phyloP scores from a whole-genome alignment of 2,113 vertebrate species.

The Varanus komodoensis region DNA sequence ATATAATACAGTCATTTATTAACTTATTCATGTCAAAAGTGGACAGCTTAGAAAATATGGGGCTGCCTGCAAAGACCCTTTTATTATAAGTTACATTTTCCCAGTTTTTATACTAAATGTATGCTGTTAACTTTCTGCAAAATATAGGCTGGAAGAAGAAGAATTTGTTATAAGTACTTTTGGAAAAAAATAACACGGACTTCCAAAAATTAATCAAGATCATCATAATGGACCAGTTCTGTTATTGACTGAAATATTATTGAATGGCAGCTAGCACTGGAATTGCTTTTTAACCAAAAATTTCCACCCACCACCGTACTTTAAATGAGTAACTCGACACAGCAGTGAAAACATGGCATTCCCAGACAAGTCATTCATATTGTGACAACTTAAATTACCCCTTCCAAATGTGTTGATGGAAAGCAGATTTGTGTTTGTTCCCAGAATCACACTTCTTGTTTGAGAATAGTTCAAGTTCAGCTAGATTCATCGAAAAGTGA shows the following conservation, averaged over 20 bases:
- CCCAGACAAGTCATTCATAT: slow-evolving; percentile 67
- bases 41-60: background rate
- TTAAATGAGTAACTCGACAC: slow-evolving; percentile 55
- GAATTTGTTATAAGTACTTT: slow-evolving; percentile 35
- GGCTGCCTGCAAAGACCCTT: background rate
- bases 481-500: slow-evolving; percentile 67
- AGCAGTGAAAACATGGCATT: slow-evolving; percentile 60
- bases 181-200: slow-evolving; percentile 8
- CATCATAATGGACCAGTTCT: slow-evolving; percentile 27
- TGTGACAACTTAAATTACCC: slow-evolving; percentile 71
- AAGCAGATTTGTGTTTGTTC: slow-evolving; percentile 62
- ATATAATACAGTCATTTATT: background rate
- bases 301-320: slow-evolving; percentile 30
- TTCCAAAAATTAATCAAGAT: slow-evolving; percentile 50
- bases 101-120: slow-evolving; percentile 55
- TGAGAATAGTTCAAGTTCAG: slow-evolving; percentile 66
- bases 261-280: slow-evolving; percentile 40
- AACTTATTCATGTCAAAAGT: background rate
- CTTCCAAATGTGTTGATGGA: slow-evolving; percentile 47
- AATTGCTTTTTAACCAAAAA: slow-evolving; percentile 46
- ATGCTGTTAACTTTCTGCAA: slow-evolving; percentile 39
- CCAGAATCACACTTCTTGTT: slow-evolving; percentile 69
- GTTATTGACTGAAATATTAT: slow-evolving; percentile 51
- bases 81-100: slow-evolving; percentile 3
- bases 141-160: slow-evolving; percentile 2